Base-by-base conservation (phyloP, 2,113 vertebrate species). In the Proterorhinus semilunaris region DNA sequence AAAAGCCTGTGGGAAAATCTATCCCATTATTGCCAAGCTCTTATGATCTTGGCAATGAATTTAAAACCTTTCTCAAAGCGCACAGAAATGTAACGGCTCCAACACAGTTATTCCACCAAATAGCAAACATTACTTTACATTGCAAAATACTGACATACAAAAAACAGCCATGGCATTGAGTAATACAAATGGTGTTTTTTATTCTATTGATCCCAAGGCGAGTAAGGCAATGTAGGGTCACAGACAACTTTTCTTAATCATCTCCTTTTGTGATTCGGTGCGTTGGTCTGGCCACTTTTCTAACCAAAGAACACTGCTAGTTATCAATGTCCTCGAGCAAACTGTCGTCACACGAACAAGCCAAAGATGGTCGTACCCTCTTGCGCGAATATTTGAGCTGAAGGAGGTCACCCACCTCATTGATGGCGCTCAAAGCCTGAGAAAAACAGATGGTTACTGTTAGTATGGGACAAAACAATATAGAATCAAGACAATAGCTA, bases 331-430 rank as follows among this genome's bases (percentile, higher is more conserved):
- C 80, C 58, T 85, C 82, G 4, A 70, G 86, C 66, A 82, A 21
- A 7, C 50, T 49, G 53, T 80, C 69, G 9, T 84, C 83, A 43
- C 65, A 68, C 7, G 83, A 74, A 46, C 68, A 82, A 15, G 9
- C 46, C 62, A 27, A 36, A 43, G 82, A 65, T 42, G 70, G 70
- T 51, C 51, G 83, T 59, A 73, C 72, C 65, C 76, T 83, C 72
- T 61, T 94, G 67, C 95, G 93, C 48, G 96, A 98, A 74, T 98
- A 98, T 86, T 98, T 98, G 80, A 98, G 79, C 55, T 96, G 95
- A 75, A 98, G 90, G 7, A 98, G 92, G 65, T 98, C 95, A 62
- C 96, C 96, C 15, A 98, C 96, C 90, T 98, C 96, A 61, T 88
- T 87, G 84, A 97, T 93, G 89, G 92, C 92, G 68, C 93, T 94